Percentiles rank a stretch among this genome's conserved stretches.
phyloP scores from a whole-genome alignment of 2,797 vertebrate species.

The Amphiprion clarkii region DNA sequence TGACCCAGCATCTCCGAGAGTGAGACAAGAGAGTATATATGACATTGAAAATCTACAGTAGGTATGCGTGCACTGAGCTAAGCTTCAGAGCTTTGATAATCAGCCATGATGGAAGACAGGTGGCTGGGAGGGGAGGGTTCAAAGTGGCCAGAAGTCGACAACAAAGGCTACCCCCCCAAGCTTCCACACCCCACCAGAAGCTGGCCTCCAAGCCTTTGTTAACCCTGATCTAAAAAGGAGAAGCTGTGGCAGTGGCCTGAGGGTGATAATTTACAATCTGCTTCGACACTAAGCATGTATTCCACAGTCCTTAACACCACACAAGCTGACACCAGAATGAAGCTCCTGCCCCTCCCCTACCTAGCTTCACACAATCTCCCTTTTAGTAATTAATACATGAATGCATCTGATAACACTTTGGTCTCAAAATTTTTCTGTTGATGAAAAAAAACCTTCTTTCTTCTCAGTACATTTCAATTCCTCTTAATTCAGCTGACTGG shows the following conservation, averaged over 20 bases:
- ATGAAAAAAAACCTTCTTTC: constrained; percentile 53
- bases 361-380: constrained; percentile 34
- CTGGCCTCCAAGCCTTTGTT: constrained; percentile 64
- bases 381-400: constrained; percentile 36
- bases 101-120: constrained; percentile 62
- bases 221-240: constrained; percentile 62
- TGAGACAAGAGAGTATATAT: neutral
- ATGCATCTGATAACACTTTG: constrained; percentile 38
- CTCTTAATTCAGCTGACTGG: constrained; percentile 52
- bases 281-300: constrained; percentile 18
- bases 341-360: neutral
- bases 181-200: constrained; percentile 39
- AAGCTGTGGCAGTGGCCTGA: constrained; percentile 44
- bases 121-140: constrained; percentile 59
- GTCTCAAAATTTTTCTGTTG: constrained; percentile 40
- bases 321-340: constrained; percentile 25
- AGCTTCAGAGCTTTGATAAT: constrained; percentile 55
- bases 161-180: constrained; percentile 55
- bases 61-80: constrained; percentile 4
- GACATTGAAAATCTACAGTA: constrained; percentile 9
- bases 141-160: constrained; percentile 68
- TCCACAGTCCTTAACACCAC: constrained; percentile 24
- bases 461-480: constrained; percentile 53
- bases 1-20: neutral
- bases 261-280: constrained; percentile 67